Percentiles rank a stretch among this genome's conserved stretches.
Evolutionary conservation across 1,140 invertebrate genomes (phyloP).

Genomic region (Pomacea maculata): DNA sequence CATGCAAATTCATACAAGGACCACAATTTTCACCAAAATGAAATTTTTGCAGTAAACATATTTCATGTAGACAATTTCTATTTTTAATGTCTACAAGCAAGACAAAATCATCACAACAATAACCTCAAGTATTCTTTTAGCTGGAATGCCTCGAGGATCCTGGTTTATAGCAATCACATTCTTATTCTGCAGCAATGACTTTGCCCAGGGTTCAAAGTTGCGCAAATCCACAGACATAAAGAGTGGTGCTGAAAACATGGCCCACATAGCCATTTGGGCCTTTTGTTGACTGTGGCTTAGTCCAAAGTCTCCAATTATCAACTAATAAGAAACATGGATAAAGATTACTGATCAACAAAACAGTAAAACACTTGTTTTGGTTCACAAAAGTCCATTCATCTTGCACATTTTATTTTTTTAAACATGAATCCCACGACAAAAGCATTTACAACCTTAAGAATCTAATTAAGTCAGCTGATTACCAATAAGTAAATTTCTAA

Average conservation of each 20-base stretch:
- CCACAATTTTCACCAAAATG: too few species aligned
- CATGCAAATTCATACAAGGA: too few species aligned
- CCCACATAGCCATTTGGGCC: slow-evolving; percentile 98
- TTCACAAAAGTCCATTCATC: too few species aligned
- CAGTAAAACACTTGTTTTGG: too few species aligned
- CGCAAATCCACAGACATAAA: slow-evolving; percentile 96
- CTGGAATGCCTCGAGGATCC: slow-evolving; percentile 91
- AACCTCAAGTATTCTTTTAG: slow-evolving; percentile 14
- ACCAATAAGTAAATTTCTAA: too few species aligned
- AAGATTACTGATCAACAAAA: background rate
- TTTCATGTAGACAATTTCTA: too few species aligned
- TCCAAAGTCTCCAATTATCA: slow-evolving; percentile 96
- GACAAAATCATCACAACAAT: too few species aligned
- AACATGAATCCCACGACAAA: too few species aligned
- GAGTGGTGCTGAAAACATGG: slow-evolving; percentile 93
- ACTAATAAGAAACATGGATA: slow-evolving; percentile 65
- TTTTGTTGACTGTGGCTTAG: slow-evolving; percentile 94
- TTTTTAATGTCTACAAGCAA: too few species aligned
- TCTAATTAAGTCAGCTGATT: too few species aligned
- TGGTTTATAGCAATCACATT: slow-evolving; percentile 96
- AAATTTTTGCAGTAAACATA: too few species aligned
- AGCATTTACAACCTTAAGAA: too few species aligned
- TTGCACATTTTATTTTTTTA: background rate
- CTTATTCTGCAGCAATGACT: slow-evolving; percentile 91
- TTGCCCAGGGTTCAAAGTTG: slow-evolving; percentile 87